Evolutionary conservation across 1,140 invertebrate species (phyloP).

Genomic region (Piezodorus guildinii): DNA sequence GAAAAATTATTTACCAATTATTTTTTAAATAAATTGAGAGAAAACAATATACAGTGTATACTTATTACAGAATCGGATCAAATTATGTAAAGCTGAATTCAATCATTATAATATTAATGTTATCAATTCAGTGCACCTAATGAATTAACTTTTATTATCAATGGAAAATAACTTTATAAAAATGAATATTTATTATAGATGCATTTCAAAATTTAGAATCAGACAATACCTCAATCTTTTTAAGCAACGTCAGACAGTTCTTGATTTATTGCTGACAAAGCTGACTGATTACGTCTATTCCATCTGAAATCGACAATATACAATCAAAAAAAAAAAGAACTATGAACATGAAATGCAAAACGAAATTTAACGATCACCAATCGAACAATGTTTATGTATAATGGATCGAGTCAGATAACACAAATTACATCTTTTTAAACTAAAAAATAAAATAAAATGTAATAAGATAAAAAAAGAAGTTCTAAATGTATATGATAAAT

Average conservation of each 20-base stretch:
- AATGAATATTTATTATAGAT: background rate
- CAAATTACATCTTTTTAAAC: background rate
- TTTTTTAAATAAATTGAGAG: no score
- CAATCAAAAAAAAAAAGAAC: slow-evolving; percentile 11
- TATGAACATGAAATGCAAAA: slow-evolving; percentile 14
- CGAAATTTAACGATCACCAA: slow-evolving; percentile 17
- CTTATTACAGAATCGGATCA: no score
- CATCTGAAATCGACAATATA: slow-evolving; percentile 23
- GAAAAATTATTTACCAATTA: no score
- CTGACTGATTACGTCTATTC: slow-evolving; percentile 18
- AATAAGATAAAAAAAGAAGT: no score
- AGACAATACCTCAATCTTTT: slow-evolving; percentile 11
- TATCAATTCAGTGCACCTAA: no score
- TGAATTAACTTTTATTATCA: no score
- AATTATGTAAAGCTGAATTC: no score
- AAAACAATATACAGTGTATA: no score
- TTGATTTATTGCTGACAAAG: slow-evolving; percentile 20
- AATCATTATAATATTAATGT: no score
- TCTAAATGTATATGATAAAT: no score
- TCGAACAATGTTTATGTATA: background rate
- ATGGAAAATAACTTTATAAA: no score
- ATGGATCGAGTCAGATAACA: background rate
- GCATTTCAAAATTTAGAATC: slow-evolving; percentile 14
- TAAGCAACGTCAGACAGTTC: slow-evolving; percentile 9
- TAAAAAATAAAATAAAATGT: background rate